Conservation (phyloP, 2,888 invertebrate species). For the Dicranocentrus wangi region DNA sequence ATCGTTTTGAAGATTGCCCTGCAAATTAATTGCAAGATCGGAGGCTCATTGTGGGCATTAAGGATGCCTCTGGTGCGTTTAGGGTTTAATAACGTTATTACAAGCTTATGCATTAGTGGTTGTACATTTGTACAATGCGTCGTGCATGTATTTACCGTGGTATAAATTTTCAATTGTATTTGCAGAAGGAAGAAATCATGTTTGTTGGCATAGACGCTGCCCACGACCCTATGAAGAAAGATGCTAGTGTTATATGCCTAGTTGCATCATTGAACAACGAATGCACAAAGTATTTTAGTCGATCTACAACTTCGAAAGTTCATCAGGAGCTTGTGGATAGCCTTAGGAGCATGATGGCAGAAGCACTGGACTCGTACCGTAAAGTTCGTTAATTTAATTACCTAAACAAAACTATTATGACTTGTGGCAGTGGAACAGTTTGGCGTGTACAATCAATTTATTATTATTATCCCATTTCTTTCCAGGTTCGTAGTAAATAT, state of each 20-base stretch:
- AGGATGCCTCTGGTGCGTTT: conserved; percentile 82
- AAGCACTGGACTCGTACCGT: conserved; percentile 75
- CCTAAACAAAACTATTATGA: too few relatives aligned
- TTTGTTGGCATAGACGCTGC: conserved; percentile 92
- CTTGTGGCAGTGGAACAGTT: not conserved
- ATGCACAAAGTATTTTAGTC: conserved; percentile 87
- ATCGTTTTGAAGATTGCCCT: conserved; percentile 91
- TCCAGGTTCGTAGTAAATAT: conserved; percentile 78
- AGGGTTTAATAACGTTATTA: not conserved
- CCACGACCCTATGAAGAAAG: conserved; percentile 81
- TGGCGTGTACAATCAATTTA: not conserved
- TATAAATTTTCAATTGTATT: not conserved
- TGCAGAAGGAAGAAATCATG: conserved; percentile 78
- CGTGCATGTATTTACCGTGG: not conserved
- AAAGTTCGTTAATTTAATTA: not conserved
- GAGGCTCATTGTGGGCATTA: conserved; percentile 92
- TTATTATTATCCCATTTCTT: conserved; percentile 9
- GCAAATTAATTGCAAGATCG: conserved; percentile 96
- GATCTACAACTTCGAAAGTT: conserved; percentile 27
- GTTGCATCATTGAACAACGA: conserved; percentile 85
- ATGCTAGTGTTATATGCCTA: conserved; percentile 83
- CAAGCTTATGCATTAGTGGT: conserved; percentile 19
- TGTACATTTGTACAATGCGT: conserved; percentile 3
- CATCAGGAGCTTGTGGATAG: conserved; percentile 61
- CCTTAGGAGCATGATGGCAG: conserved; percentile 76